Conservation (phyloP, 2,888 invertebrate species). For the Strigamia crassipes region DNA sequence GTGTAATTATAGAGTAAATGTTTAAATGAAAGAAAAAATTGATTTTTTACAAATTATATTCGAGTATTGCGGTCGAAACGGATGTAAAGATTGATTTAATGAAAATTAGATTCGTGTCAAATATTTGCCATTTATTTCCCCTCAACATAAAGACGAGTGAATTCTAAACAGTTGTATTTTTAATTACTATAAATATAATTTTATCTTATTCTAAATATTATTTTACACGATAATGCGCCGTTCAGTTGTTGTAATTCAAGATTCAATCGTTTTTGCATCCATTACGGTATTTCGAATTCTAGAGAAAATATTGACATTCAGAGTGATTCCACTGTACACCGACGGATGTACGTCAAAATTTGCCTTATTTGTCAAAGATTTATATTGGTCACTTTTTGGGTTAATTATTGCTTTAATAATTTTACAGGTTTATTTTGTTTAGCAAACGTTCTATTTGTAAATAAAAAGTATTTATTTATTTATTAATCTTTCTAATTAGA, state of each 20-base stretch:
- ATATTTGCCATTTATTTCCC: neutral
- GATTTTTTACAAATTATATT: neutral
- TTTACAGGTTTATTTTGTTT: neutral
- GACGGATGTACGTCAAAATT: neutral
- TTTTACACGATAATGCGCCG: neutral
- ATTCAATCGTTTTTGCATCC: neutral
- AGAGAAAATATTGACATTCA: neutral
- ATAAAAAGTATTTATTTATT: neutral
- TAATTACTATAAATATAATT: neutral
- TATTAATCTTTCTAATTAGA: neutral
- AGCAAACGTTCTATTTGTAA: neutral
- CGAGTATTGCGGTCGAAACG: slow-evolving; percentile 11
- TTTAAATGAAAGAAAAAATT: slow-evolving; percentile 1
- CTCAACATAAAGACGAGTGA: neutral
- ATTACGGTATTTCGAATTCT: slow-evolving; percentile 29
- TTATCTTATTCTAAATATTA: neutral
- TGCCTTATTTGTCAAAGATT: neutral
- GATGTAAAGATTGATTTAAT: slow-evolving; percentile 8
- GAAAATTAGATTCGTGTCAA: slow-evolving; percentile 16
- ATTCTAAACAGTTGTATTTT: neutral
- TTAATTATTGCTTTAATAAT: neutral
- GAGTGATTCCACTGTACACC: neutral
- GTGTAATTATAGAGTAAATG: neutral
- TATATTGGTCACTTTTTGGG: neutral
- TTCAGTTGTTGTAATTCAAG: slow-evolving; percentile 31